These are phyloP conservation scores for Dolomedes plantarius DNA, from an alignment of 2,888 invertebrate genomes.

Conservation along the genomic window DNA sequence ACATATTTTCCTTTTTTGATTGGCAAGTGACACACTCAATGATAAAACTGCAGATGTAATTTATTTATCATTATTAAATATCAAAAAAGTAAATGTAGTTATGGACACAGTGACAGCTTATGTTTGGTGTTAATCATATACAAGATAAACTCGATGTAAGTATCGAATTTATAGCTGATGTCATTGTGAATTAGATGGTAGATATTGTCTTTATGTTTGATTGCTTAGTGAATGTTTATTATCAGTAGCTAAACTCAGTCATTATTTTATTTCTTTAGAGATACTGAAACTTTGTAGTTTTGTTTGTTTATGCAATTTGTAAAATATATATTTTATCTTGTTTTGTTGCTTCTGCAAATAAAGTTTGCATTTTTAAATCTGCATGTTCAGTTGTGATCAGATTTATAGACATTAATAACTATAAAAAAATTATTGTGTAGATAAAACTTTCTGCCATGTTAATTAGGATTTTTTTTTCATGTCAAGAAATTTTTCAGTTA, in stretches of 20 bases:
- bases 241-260: slow-evolving; percentile 12
- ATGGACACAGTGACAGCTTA: slow-evolving; percentile 71
- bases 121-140: slow-evolving; percentile 61
- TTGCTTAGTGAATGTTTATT: slow-evolving; percentile 45
- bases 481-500: too few relatives aligned
- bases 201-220: slow-evolving; percentile 53
- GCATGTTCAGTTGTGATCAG: slow-evolving; percentile 7
- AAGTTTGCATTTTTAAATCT: not conserved
- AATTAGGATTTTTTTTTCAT: too few relatives aligned
- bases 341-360: not conserved
- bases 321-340: not conserved
- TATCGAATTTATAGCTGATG: slow-evolving; percentile 62
- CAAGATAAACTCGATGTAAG: slow-evolving; percentile 62
- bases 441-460: not conserved
- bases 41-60: slow-evolving; percentile 70
- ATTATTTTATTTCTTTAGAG: slow-evolving; percentile 14
- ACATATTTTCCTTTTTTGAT: slow-evolving; percentile 19
- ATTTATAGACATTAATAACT: not conserved
- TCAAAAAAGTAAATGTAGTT: slow-evolving; percentile 60
- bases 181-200: slow-evolving; percentile 63
- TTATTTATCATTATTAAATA: slow-evolving; percentile 24
- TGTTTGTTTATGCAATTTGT: not conserved
- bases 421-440: not conserved
- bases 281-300: slow-evolving; percentile 15
- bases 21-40: slow-evolving; percentile 71